A percentile compares a stretch with the other conserved stretches of the same genome.
Conservation (phyloP, 1,140 invertebrate species). For the Helicoverpa armigera region DNA sequence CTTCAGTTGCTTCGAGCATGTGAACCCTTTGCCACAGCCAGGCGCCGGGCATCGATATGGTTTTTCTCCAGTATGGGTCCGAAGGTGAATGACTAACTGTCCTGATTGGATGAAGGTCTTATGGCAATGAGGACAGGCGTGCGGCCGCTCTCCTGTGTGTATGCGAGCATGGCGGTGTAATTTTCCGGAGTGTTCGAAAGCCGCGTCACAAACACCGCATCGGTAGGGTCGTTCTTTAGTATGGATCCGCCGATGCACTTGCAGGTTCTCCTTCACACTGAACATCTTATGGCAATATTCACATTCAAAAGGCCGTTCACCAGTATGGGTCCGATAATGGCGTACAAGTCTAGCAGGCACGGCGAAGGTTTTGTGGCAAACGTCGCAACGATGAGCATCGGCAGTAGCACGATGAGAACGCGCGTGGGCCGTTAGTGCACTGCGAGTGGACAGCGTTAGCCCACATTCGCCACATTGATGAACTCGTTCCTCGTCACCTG, state of each 20-base stretch:
- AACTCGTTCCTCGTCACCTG: conserved; percentile 78
- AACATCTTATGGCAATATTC: conserved; percentile 97
- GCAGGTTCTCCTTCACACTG: conserved; percentile 96
- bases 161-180: conserved; percentile 97
- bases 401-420: conserved; percentile 86
- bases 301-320: conserved; percentile 94
- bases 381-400: conserved; percentile 95
- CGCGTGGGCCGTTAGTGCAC: conserved; percentile 88
- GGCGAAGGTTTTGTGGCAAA: conserved; percentile 96
- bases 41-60: conserved; percentile 95
- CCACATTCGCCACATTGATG: conserved; percentile 87
- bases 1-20: conserved; percentile 96
- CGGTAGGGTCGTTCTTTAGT: conserved; percentile 95
- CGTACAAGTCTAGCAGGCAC: conserved; percentile 96
- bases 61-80: conserved; percentile 96
- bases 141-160: conserved; percentile 96
- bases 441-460: conserved; percentile 88
- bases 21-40: conserved; percentile 94
- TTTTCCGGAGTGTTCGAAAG: conserved; percentile 97
- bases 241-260: conserved; percentile 96
- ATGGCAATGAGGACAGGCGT: conserved; percentile 96
- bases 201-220: conserved; percentile 95
- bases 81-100: conserved; percentile 93
- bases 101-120: conserved; percentile 97
- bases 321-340: conserved; percentile 96